Evolutionary conservation across 2,113 vertebrate genomes (phyloP).

Genomic region (Nothoprocta pentlandii): DNA sequence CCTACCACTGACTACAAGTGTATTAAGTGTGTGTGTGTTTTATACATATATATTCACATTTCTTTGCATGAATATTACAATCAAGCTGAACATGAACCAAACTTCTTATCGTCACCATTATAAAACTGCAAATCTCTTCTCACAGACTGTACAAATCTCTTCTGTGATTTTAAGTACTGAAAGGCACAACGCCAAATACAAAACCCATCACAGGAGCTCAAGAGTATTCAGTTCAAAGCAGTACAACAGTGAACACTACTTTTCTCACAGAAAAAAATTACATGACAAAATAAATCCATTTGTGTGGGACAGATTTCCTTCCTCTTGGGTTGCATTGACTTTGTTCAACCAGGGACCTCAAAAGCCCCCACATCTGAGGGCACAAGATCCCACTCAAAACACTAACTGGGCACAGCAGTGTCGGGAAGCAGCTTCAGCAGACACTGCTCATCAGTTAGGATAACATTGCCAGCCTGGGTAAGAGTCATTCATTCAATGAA

Average conservation of each 20-base stretch:
- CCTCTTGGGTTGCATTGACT: background rate
- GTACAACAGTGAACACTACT: background rate
- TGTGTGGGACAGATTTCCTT: background rate
- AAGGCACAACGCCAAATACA: background rate
- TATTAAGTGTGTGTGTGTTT: background rate
- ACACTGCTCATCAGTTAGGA: background rate
- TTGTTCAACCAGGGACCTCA: background rate
- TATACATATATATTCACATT: background rate
- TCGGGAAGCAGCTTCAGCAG: rapidly evolving
- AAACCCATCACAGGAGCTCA: rapidly evolving
- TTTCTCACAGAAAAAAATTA: background rate
- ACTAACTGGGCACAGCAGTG: background rate
- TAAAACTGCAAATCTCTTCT: background rate
- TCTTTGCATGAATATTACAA: background rate
- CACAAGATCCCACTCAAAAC: background rate
- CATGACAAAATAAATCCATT: background rate
- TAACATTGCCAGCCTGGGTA: background rate
- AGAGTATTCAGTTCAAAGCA: background rate
- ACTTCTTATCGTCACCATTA: background rate
- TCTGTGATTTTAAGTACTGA: background rate
- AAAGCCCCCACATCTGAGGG: background rate
- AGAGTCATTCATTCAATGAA: background rate
- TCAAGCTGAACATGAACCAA: background rate
- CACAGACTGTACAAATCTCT: background rate
- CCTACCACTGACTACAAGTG: background rate